Base-by-base conservation (phyloP, 30 jellyfish, hydroid and myxozoan species). In the Hydractinia echinata region DNA sequence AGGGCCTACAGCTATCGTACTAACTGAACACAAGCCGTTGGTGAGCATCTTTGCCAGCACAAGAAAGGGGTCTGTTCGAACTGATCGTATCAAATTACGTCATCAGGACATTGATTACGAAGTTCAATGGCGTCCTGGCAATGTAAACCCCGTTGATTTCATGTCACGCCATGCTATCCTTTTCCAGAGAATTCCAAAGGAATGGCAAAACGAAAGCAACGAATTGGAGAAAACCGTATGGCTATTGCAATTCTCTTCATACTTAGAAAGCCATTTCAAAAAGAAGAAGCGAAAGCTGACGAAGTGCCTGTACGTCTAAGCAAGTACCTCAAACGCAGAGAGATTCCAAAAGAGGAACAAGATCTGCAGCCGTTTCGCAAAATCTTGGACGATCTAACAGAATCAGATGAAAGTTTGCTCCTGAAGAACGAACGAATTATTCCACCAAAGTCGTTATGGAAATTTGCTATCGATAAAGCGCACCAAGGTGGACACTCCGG, bases 1-100 rank as follows among this genome's bases (percentile, higher is more conserved):
- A 15, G 84, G 76, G 8, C 94, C 84, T 54, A 13, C 10, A 7
- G 61, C 51, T n/a, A 77, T 19, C 2, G 84, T 66, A 44, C 66
- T 51, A 51, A 84, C 89, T 18, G 94, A 84, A 51, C 86, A 84
- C 89, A 76, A 76, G 88, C 94, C 84, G 5, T 76, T 84, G 60
- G 76, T 76, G 14, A 66, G 79, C 71, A 60, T 74, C 18, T 84
- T 15, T 66, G 55, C 67, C 49, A 62, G 61, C 15, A 76, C 67
- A 51, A 19, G 87, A 15, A 55, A 49, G 82, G n/a, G 82, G 10
- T 61, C 86, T 44, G 49, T 66, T 19, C 88, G 92, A 8, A 49
- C 76, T 66, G 83, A 61, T 21, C 10, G 76, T 61, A 77, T 53
- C 58, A 74, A 84, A 67, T 51, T 72, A 67, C 83, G 72, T 67